These are phyloP conservation scores for Champsocephalus esox DNA, from an alignment of 2,797 vertebrate genomes.

Conservation along the genomic window DNA sequence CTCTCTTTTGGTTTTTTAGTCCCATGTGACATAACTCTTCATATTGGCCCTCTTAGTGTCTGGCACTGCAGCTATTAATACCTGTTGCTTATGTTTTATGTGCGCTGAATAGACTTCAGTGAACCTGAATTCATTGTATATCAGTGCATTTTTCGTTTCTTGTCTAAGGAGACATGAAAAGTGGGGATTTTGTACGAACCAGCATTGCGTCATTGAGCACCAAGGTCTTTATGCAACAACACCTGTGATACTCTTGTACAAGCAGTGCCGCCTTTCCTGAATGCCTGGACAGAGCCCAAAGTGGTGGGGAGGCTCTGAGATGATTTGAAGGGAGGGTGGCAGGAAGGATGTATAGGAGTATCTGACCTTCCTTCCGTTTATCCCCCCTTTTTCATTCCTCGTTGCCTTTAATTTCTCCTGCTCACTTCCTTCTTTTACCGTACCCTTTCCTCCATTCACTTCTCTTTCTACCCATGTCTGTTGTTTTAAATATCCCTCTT, in stretches of 20 bases:
- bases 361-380: slow-evolving; percentile 75
- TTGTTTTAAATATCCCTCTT: slow-evolving; percentile 18
- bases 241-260: slow-evolving; percentile 66
- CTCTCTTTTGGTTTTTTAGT: slow-evolving; percentile 20
- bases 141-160: slow-evolving; percentile 14
- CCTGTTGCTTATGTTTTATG: slow-evolving; percentile 55
- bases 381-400: slow-evolving; percentile 53
- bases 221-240: slow-evolving; percentile 75
- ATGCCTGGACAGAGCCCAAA: slow-evolving; percentile 72
- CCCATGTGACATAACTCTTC: slow-evolving; percentile 48
- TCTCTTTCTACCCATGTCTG: slow-evolving; percentile 7
- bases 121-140: slow-evolving; percentile 16
- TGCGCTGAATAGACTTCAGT: slow-evolving; percentile 33
- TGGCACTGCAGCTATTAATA: slow-evolving; percentile 48
- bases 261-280: slow-evolving; percentile 72
- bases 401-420: slow-evolving; percentile 58
- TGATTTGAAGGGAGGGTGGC: slow-evolving; percentile 67
- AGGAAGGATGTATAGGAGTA: slow-evolving; percentile 83
- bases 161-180: slow-evolving; percentile 43
- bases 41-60: slow-evolving; percentile 42
- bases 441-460: slow-evolving; percentile 33
- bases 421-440: slow-evolving; percentile 43
- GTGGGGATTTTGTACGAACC: slow-evolving; percentile 22
- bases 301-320: slow-evolving; percentile 38
- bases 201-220: slow-evolving; percentile 52